Conservation (phyloP, 2,888 invertebrate genomes). For the Eledone cirrhosa region DNA sequence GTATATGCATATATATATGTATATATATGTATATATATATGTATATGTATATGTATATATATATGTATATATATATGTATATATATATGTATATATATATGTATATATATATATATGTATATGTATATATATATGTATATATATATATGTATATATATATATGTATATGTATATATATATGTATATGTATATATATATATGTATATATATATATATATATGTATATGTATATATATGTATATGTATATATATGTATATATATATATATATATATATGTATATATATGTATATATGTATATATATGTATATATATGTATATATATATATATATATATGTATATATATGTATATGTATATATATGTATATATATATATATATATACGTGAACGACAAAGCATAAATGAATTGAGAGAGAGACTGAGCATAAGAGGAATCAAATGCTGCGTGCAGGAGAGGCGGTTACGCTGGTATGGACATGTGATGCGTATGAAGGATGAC, state of each 20-base stretch:
- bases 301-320: too few species aligned
- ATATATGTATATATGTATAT: neutral
- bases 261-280: neutral
- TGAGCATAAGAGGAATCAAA: too few species aligned
- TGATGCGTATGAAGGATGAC: too few species aligned
- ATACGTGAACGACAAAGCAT: too few species aligned
- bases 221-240: neutral
- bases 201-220: neutral
- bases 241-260: neutral
- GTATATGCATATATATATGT: constrained; percentile 7
- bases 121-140: neutral
- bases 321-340: too few species aligned
- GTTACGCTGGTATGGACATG: too few species aligned
- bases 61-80: constrained; percentile 25
- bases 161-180: neutral
- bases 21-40: constrained; percentile 19
- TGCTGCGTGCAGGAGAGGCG: too few species aligned
- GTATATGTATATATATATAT: neutral
- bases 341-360: too few species aligned
- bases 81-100: neutral
- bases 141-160: constrained; percentile 1
- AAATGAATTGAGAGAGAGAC: too few species aligned
- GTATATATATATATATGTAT: neutral
- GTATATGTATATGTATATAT: constrained; percentile 5
- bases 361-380: too few species aligned